phyloP scores from a whole-genome alignment of 2,888 invertebrate genomes.

The Polydrusus pterygomalis region DNA sequence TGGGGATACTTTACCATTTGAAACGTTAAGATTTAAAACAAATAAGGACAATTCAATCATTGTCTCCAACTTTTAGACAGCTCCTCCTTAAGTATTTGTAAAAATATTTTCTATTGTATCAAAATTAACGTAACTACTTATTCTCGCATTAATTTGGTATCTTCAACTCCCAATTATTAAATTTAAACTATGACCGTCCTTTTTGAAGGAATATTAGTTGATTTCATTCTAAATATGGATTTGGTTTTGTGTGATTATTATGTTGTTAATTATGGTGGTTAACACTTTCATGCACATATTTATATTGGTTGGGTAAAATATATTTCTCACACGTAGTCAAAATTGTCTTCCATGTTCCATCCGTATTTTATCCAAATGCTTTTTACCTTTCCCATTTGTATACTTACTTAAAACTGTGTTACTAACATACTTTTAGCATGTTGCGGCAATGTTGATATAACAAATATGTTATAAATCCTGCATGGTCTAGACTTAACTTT shows the following conservation, averaged over 20 bases:
- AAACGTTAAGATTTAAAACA: too few species aligned
- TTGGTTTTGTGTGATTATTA: background rate
- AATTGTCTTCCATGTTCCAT: background rate
- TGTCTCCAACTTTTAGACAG: too few species aligned
- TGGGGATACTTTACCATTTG: too few species aligned
- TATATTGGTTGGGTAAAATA: background rate
- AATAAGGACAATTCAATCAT: too few species aligned
- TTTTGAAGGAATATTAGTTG: background rate
- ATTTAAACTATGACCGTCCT: too few species aligned
- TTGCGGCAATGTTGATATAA: background rate
- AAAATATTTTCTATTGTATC: too few species aligned
- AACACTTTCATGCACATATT: background rate
- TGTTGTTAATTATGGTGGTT: background rate
- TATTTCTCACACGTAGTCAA: background rate
- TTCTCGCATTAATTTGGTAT: too few species aligned
- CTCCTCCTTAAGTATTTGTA: too few species aligned
- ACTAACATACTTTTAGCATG: background rate
- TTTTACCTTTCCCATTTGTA: background rate
- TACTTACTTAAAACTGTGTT: background rate
- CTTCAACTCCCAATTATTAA: too few species aligned
- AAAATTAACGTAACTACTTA: too few species aligned
- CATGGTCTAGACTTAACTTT: background rate
- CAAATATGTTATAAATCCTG: background rate
- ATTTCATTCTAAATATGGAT: background rate
- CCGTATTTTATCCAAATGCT: background rate